phyloP scores from a whole-genome alignment of 2,113 vertebrate species.

The Hypomesus transpacificus region DNA sequence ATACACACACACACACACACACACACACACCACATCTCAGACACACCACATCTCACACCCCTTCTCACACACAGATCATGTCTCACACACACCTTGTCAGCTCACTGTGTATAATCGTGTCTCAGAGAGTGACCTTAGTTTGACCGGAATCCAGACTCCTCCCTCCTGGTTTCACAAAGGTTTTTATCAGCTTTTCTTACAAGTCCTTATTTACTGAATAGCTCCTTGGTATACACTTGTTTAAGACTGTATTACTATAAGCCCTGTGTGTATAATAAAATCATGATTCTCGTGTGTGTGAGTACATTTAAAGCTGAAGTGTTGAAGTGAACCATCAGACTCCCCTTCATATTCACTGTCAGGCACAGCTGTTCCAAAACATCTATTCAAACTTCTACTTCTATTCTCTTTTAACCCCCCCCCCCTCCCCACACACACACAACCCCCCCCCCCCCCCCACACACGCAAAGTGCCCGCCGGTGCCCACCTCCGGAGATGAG shows the following conservation, averaged over 20 bases:
- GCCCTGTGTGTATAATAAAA: no score
- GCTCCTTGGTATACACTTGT: no score
- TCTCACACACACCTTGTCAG: conserved; percentile 26
- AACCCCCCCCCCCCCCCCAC: not conserved
- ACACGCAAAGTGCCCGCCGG: not conserved
- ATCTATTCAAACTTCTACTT: not conserved
- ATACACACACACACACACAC: conserved; percentile 20
- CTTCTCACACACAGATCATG: not conserved
- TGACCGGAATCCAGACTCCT: conserved; percentile 39
- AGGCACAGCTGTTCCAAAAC: not conserved
- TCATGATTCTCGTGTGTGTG: no score
- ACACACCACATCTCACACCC: conserved; percentile 7
- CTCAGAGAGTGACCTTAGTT: conserved; percentile 33
- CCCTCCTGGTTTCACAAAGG: no score
- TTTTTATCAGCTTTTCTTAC: no score
- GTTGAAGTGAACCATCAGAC: not conserved
- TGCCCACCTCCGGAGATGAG: conserved; percentile 92
- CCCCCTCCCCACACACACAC: not conserved
- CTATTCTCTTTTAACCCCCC: not conserved
- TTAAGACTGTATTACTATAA: no score
- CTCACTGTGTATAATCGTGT: not conserved
- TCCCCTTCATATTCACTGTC: not conserved
- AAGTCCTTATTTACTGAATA: no score
- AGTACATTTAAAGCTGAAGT: no score
- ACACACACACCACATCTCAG: not conserved